Percentiles rank a stretch among this genome's conserved stretches.
Evolutionary conservation across 92 coral and sea anemone species (phyloP).

Genomic region (Siderastrea siderea): DNA sequence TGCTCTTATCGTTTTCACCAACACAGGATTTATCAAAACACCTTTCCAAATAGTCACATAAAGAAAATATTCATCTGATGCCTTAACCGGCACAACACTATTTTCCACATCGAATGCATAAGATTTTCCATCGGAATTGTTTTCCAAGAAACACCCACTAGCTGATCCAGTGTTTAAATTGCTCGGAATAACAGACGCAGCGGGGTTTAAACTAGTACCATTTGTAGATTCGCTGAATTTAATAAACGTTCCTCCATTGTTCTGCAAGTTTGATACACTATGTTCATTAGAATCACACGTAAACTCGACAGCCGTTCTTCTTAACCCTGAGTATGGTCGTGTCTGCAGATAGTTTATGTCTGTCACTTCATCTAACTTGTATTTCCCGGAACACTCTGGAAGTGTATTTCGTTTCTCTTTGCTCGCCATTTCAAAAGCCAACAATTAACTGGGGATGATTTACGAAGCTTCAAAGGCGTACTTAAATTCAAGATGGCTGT

Average conservation of each 20-base stretch:
- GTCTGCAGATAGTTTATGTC: background rate
- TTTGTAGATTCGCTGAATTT: conserved; percentile 21
- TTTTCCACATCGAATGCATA: conserved; percentile 8
- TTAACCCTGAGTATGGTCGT: background rate
- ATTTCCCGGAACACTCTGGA: conserved; percentile 24
- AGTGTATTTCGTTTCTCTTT: background rate
- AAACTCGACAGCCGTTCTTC: conserved; percentile 10
- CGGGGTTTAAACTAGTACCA: background rate
- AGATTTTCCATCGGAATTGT: conserved; percentile 2
- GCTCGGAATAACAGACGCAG: conserved; percentile 1
- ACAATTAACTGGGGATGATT: background rate
- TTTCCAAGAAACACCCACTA: conserved; percentile 29
- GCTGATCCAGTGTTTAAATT: conserved; percentile 12
- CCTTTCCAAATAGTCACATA: conserved; percentile 42
- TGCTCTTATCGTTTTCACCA: conserved; percentile 2
- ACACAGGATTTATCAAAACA: conserved; percentile 6
- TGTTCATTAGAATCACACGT: background rate
- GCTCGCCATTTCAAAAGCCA: conserved; percentile 9
- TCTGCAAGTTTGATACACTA: background rate
- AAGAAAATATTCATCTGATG: conserved; percentile 16
- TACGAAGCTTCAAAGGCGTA: background rate
- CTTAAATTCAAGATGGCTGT: background rate
- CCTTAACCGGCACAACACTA: background rate
- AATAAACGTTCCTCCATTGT: conserved; percentile 17
- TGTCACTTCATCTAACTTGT: background rate